phyloP scores from a whole-genome alignment of 2,888 invertebrate species.

The Sepiola atlantica region DNA sequence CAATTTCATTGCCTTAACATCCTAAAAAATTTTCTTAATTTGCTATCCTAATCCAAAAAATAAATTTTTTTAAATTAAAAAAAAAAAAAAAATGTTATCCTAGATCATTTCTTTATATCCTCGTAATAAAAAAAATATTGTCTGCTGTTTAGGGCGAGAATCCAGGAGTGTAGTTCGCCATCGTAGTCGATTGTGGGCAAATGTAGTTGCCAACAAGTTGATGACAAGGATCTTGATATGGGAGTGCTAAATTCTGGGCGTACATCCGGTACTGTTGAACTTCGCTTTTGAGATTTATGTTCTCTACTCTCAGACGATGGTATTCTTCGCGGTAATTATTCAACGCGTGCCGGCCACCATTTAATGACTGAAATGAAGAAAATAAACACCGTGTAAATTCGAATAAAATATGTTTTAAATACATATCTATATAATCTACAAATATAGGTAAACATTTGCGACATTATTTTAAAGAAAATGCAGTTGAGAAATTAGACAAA shows the following conservation, averaged over 20 bases:
- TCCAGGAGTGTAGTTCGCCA: neutral
- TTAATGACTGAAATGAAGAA: neutral
- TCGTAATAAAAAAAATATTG: neutral
- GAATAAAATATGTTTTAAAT: neutral
- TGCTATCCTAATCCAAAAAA: too few relatives aligned
- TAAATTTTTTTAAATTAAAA: too few relatives aligned
- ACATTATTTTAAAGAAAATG: too few relatives aligned
- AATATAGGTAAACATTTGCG: too few relatives aligned
- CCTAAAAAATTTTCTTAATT: too few relatives aligned
- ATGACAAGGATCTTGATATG: neutral
- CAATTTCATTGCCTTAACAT: neutral
- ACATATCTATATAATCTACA: too few relatives aligned
- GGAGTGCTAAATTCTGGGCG: neutral
- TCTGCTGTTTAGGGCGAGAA: neutral
- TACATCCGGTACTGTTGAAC: neutral
- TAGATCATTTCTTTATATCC: neutral
- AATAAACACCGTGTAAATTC: neutral
- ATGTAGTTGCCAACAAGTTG: neutral
- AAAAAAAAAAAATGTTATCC: neutral
- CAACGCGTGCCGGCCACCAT: neutral
- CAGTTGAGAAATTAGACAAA: too few relatives aligned
- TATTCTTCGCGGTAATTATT: neutral
- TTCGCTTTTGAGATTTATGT: neutral
- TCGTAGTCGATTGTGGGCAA: neutral
- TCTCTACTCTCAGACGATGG: neutral